phyloP scores from a whole-genome alignment of 2,797 vertebrate genomes.

The Anguilla megastoma region DNA sequence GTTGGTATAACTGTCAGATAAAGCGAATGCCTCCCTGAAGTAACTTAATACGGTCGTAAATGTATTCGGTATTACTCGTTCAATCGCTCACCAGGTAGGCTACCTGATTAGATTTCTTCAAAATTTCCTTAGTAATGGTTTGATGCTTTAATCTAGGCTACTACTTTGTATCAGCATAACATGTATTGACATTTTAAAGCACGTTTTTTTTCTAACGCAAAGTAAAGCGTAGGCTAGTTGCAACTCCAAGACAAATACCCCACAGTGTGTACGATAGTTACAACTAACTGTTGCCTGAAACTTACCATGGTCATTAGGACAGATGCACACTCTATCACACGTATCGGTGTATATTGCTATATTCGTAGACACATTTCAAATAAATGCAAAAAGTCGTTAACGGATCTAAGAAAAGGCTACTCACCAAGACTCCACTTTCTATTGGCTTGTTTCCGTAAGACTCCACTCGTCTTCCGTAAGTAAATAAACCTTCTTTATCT shows the following conservation, averaged over 20 bases:
- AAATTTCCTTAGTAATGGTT: not conserved
- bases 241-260: not conserved
- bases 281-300: not conserved
- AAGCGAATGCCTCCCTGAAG: not conserved
- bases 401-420: not conserved
- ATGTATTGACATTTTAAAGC: not conserved
- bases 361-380: not conserved
- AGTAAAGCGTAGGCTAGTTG: not conserved
- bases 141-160: not conserved
- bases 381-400: not conserved
- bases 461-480: not conserved
- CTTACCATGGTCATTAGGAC: not conserved
- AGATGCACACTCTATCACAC: not conserved
- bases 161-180: not conserved
- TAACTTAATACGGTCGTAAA: not conserved
- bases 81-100: not conserved
- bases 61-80: not conserved
- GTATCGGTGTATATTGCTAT: not conserved
- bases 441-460: slow-evolving; percentile 11
- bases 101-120: not conserved
- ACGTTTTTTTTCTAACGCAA: not conserved
- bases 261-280: not conserved
- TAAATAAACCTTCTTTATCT: slow-evolving; percentile 20
- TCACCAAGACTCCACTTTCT: slow-evolving; percentile 27
- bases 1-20: not conserved